These are phyloP conservation scores for Lasioglossum vierecki DNA, from an alignment of 2,888 invertebrate species.

Conservation along the genomic window DNA sequence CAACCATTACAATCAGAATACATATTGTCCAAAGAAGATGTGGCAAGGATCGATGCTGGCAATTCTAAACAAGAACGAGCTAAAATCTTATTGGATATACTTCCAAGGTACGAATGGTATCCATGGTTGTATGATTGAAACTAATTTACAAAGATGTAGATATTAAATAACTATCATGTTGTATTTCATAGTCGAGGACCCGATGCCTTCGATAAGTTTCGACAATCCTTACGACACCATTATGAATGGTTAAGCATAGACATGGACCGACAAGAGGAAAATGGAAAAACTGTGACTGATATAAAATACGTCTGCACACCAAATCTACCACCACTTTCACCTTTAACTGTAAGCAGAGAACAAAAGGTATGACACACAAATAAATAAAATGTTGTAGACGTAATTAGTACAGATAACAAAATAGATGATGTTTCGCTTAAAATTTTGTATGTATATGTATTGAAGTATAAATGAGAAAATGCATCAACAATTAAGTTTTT, in stretches of 20 bases:
- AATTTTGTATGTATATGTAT: not conserved
- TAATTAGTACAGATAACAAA: not conserved
- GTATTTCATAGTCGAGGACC: conserved; percentile 72
- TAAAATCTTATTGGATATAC: conserved; percentile 75
- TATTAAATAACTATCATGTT: not conserved
- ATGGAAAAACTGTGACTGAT: conserved; percentile 50
- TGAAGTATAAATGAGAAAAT: not conserved
- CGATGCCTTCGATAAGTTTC: conserved; percentile 85
- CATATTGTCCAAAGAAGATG: conserved; percentile 75
- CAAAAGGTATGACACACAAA: conserved; percentile 72
- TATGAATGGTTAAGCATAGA: conserved; percentile 86
- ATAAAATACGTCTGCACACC: conserved; percentile 56
- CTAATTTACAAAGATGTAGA: not conserved
- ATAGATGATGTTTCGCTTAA: not conserved
- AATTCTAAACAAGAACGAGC: conserved; percentile 69
- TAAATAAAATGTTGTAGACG: not conserved
- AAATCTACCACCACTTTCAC: conserved; percentile 78
- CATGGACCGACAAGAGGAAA: conserved; percentile 78
- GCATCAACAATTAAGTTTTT: conserved; percentile 41
- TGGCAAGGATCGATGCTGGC: conserved; percentile 70
- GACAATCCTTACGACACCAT: conserved; percentile 85
- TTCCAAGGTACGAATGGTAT: conserved; percentile 73
- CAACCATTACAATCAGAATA: conserved; percentile 69
- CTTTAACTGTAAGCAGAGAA: conserved; percentile 77
- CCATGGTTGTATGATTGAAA: not conserved